These are phyloP conservation scores for Andrena cerasifolii DNA, from an alignment of 1,140 invertebrate species.

Conservation along the genomic window DNA sequence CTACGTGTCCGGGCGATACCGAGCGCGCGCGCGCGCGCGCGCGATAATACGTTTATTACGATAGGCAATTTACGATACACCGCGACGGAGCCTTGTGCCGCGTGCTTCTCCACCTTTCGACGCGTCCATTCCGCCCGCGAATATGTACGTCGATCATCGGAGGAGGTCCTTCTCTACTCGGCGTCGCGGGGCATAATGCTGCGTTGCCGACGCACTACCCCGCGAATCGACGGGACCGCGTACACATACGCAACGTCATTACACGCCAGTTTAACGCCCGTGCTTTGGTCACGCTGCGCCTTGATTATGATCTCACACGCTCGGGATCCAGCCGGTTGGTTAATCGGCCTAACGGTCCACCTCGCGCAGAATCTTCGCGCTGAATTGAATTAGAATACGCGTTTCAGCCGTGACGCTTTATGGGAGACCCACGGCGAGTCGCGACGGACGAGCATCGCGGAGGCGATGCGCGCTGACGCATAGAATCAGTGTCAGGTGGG, in stretches of 20 bases:
- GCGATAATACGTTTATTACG: slow-evolving; percentile 75
- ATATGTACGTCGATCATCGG: slow-evolving; percentile 30
- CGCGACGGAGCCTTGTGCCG: slow-evolving; percentile 4
- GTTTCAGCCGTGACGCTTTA: slow-evolving; percentile 20
- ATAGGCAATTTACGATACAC: slow-evolving; percentile 70
- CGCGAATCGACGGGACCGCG: slow-evolving; percentile 39
- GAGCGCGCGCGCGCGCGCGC: too few species aligned
- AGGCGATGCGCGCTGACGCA: too few species aligned
- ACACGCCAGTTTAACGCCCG: slow-evolving; percentile 66
- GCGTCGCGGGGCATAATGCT: neutral
- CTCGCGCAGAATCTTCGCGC: neutral
- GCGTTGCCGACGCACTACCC: slow-evolving; percentile 46
- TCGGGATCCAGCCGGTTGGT: neutral
- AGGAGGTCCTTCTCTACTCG: slow-evolving; percentile 9
- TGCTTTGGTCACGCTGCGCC: slow-evolving; percentile 44
- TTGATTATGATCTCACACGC: slow-evolving; percentile 42
- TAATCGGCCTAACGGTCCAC: slow-evolving; percentile 47
- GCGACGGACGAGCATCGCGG: neutral
- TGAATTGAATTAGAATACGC: slow-evolving; percentile 28
- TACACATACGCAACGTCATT: slow-evolving; percentile 66
- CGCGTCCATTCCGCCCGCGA: neutral
- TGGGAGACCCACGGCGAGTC: neutral
- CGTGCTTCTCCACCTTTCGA: too few species aligned
- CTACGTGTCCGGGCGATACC: slow-evolving; percentile 43
- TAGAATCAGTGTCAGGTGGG: neutral